These are phyloP conservation scores for Drosophila greeni DNA, from an alignment of 2,888 invertebrate genomes.

Conservation along the genomic window DNA sequence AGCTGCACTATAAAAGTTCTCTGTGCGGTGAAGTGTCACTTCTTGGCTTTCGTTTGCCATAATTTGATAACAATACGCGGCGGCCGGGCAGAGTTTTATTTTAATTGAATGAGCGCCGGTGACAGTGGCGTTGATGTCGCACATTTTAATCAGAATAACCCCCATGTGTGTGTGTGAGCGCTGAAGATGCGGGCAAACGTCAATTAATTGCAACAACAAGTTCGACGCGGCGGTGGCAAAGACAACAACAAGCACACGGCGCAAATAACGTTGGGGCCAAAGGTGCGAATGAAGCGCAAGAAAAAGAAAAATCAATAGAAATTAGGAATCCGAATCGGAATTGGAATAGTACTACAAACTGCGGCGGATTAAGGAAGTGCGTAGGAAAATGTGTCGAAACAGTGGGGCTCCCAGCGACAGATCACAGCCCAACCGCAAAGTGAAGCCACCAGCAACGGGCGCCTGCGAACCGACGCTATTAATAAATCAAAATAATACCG, in stretches of 20 bases:
- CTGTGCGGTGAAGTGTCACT: slow-evolving; percentile 33
- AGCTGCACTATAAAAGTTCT: slow-evolving; percentile 38
- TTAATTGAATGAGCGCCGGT: slow-evolving; percentile 30
- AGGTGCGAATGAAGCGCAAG: slow-evolving; percentile 72
- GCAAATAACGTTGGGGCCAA: slow-evolving; percentile 55
- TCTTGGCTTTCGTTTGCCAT: slow-evolving; percentile 39
- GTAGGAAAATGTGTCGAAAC: slow-evolving; percentile 56
- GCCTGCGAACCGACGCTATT: slow-evolving; percentile 51
- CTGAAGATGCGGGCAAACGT: slow-evolving; percentile 63
- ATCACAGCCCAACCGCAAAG: slow-evolving; percentile 18
- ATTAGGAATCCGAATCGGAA: slow-evolving; percentile 18
- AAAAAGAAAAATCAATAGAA: slow-evolving; percentile 72
- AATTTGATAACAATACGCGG: slow-evolving; percentile 68
- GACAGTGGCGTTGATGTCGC: slow-evolving; percentile 29
- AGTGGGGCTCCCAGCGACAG: slow-evolving; percentile 47
- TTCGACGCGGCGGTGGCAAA: slow-evolving; percentile 5
- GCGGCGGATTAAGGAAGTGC: slow-evolving; percentile 15
- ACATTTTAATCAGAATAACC: slow-evolving; percentile 23
- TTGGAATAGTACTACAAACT: slow-evolving; percentile 46
- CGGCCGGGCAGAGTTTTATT: slow-evolving; percentile 48
- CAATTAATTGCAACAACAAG: slow-evolving; percentile 61
- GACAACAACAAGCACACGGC: slow-evolving; percentile 34
- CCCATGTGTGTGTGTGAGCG: slow-evolving; percentile 24
- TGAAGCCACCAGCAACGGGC: slow-evolving; percentile 21
- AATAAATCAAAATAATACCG: slow-evolving; percentile 58